These are phyloP conservation scores for Plecturocebus donacophilus DNA, from an alignment of 2,113 vertebrate genomes.

Conservation along the genomic window DNA sequence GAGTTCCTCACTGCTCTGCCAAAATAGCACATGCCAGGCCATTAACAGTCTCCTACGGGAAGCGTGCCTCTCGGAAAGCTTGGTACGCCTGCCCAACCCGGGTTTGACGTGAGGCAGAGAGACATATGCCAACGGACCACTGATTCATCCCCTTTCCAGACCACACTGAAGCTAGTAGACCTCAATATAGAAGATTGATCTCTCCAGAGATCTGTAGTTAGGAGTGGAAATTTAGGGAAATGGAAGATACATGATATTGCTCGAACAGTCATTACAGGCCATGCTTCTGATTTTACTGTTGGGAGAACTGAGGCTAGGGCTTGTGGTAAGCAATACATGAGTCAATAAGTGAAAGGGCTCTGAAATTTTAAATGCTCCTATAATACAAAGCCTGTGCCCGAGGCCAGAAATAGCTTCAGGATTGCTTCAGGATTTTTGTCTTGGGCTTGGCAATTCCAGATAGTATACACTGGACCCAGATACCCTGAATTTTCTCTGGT, in stretches of 20 bases:
- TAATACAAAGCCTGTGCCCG: not conserved
- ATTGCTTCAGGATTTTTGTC: not conserved
- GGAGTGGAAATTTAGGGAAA: not conserved
- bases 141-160: not conserved
- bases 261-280: not conserved
- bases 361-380: not conserved
- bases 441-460: not conserved
- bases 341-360: not conserved
- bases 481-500: not conserved
- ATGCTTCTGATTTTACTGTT: not conserved
- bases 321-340: not conserved
- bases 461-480: not conserved
- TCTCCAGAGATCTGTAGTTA: not conserved
- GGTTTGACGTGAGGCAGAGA: not conserved
- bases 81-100: not conserved
- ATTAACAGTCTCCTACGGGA: not conserved
- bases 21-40: not conserved
- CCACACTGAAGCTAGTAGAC: not conserved
- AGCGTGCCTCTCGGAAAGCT: not conserved
- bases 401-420: not conserved
- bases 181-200: not conserved
- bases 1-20: not conserved
- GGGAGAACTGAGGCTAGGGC: not conserved
- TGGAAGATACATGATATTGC: not conserved
- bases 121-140: not conserved